Evolutionary conservation across 2,113 vertebrate species (phyloP).

Genomic region (Porphyrio hochstetteri): DNA sequence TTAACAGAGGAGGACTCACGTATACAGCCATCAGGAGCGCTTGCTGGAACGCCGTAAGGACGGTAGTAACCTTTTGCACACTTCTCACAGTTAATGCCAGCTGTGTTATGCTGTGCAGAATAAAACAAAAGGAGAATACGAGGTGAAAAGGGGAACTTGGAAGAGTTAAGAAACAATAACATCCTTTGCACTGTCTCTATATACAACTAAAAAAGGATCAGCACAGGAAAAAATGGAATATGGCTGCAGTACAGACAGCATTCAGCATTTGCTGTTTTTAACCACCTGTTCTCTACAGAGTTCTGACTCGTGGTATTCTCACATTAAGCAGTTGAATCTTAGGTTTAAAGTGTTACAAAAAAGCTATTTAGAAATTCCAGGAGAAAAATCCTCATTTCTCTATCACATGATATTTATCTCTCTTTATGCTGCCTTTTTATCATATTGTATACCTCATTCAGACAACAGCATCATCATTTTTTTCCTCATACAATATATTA

Average conservation of each 20-base stretch:
- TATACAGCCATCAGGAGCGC: slow-evolving; percentile 82
- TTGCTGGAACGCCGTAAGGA: slow-evolving; percentile 72
- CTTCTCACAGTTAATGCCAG: slow-evolving; percentile 90
- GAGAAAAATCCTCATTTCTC: neutral
- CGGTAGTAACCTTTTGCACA: slow-evolving; percentile 88
- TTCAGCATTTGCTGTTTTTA: neutral
- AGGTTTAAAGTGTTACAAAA: neutral
- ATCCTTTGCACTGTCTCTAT: neutral
- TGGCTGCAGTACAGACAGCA: neutral
- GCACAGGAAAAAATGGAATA: neutral
- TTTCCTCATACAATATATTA: neutral
- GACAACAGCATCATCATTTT: neutral
- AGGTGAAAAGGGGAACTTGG: neutral
- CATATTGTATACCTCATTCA: accelerated
- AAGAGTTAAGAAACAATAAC: neutral
- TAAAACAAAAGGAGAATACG: neutral
- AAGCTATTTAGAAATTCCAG: neutral
- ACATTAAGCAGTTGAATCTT: neutral
- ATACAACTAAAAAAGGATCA: neutral
- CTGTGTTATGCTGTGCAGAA: slow-evolving; percentile 88
- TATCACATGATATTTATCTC: neutral
- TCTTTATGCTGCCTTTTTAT: neutral
- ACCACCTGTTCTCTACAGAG: neutral
- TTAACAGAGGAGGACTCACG: slow-evolving; percentile 73
- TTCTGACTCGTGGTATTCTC: neutral